Conservation (phyloP, 1,140 invertebrate species). For the Lordiphosa stackelbergi region DNA sequence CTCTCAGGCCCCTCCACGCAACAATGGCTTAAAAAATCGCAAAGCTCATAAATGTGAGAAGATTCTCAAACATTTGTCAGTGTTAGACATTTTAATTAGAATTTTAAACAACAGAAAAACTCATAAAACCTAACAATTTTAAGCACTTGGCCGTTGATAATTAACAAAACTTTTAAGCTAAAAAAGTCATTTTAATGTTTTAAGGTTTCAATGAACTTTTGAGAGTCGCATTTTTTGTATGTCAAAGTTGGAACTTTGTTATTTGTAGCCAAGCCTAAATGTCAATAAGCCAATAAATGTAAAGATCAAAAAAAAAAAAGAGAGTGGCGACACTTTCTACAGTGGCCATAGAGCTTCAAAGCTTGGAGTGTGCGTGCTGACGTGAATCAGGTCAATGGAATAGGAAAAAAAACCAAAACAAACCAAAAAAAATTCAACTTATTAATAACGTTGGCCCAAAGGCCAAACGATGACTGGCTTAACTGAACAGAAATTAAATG, state of each 20-base stretch:
- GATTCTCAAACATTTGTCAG: conserved; percentile 14
- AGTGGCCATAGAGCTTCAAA: neutral
- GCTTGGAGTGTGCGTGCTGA: conserved; percentile 13
- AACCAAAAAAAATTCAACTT: conserved; percentile 6
- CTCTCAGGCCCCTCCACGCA: neutral
- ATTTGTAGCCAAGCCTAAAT: conserved; percentile 4
- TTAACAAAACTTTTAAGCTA: neutral
- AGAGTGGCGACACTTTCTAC: conserved; percentile 26
- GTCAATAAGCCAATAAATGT: conserved; percentile 15
- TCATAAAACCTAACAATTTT: conserved; percentile 1
- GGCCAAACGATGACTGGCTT: conserved; percentile 12
- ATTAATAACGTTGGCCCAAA: conserved; percentile 13
- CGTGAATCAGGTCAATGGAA: conserved; percentile 23
- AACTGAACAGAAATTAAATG: conserved; percentile 18
- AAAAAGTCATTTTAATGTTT: conserved; percentile 5
- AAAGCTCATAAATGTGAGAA: conserved; percentile 22
- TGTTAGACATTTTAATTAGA: conserved; percentile 53
- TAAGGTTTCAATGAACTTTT: conserved; percentile 16
- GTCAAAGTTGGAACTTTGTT: conserved; percentile 19
- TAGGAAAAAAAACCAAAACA: conserved; percentile 5
- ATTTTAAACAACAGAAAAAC: conserved; percentile 20
- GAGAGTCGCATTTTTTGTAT: conserved; percentile 4
- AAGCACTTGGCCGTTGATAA: conserved; percentile 2
- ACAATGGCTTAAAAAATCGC: conserved; percentile 17
- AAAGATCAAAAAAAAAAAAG: conserved; percentile 14